Evolutionary conservation across 2,888 invertebrate genomes (phyloP), one percentile per base, ranked within the genome.

Genomic region (Zygaena filipendulae): DNA sequence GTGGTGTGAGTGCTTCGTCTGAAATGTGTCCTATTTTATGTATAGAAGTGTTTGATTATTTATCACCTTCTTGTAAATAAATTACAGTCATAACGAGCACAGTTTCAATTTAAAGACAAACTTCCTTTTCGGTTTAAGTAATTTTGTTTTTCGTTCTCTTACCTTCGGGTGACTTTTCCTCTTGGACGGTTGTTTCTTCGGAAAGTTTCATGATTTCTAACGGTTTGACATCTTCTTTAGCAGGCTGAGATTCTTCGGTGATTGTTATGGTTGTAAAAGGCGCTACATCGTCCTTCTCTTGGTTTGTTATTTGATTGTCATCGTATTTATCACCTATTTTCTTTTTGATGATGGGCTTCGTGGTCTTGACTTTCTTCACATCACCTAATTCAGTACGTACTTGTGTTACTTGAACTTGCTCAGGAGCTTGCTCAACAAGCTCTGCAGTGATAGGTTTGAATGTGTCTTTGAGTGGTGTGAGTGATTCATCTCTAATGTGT

Each of bases 61-160:
- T 64, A 59, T 23, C 49, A n/a, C n/a, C n/a, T n/a, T n/a, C n/a
- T n/a, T n/a, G n/a, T n/a, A n/a, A n/a, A n/a, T n/a, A n/a, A n/a
- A n/a, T n/a, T n/a, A n/a, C n/a, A n/a, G n/a, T n/a, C n/a, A n/a
- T n/a, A n/a, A n/a, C n/a, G n/a, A n/a, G n/a, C n/a, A n/a, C n/a
- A 35, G 67, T 47, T 45, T 67, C 53, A 27, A 69, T 32, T 35
- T 54, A 58, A 11, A 45, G 50, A 5, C 54, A 66, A 14, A 52
- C 40, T 35, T 56, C 47, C 41, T 56, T 47, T 30, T 59, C 61
- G 19, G 51, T 56, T n/a, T 46, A 30, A 36, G 38, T 22, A 24
- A 42, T 62, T 29, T 27, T 39, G 20, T 34, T 39, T 1, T 38
- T 27, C 26, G 23, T 38, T 2, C 13, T 9, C 35, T 40, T 39